Conservation (phyloP, 1,140 invertebrate species). For the Rhopalosiphum padi region DNA sequence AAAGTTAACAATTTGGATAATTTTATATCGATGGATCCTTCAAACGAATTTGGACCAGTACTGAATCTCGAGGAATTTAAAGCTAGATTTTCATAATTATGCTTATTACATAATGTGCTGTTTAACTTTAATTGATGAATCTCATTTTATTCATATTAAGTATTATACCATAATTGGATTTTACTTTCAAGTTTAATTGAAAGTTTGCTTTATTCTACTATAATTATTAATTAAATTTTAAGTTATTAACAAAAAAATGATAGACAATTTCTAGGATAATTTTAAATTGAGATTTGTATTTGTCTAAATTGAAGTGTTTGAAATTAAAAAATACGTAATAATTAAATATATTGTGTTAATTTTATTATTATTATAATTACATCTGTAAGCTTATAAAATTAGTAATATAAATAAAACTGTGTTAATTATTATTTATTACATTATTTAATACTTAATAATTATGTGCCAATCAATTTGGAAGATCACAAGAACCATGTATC, state of each 20-base stretch:
- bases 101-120: neutral
- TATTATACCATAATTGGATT: neutral
- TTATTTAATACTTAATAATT: too few species aligned
- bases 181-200: neutral
- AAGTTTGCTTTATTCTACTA: neutral
- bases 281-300: neutral
- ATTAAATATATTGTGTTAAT: neutral
- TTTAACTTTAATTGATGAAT: neutral
- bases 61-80: conserved; percentile 21
- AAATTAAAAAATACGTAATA: neutral
- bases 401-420: too few species aligned
- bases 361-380: too few species aligned
- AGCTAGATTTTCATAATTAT: conserved; percentile 29
- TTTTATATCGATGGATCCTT: conserved; percentile 43
- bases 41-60: conserved; percentile 45
- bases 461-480: too few species aligned
- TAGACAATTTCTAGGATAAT: neutral
- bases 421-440: too few species aligned
- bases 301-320: neutral
- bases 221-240: neutral
- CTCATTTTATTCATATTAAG: neutral
- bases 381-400: too few species aligned
- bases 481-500: too few species aligned
- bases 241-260: neutral
- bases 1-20: conserved; percentile 17